Percentiles rank a stretch among this genome's conserved stretches.
These are phyloP conservation scores for Pseudolycoriella hygida DNA, from an alignment of 2,888 invertebrate genomes.

Conservation along the genomic window DNA sequence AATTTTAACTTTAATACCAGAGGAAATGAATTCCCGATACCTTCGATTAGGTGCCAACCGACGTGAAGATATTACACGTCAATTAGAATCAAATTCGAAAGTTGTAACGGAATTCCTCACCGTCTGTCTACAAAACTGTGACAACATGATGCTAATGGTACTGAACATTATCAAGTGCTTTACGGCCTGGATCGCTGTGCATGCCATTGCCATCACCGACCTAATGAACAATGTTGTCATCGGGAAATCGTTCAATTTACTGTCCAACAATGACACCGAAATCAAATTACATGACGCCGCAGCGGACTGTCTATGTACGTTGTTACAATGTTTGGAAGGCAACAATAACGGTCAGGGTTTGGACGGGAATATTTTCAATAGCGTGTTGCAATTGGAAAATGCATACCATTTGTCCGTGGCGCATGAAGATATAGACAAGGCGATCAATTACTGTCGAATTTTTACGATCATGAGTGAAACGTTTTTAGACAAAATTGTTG, in stretches of 20 bases:
- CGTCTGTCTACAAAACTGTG: slow-evolving; percentile 48
- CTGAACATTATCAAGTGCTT: slow-evolving; percentile 68
- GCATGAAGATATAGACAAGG: slow-evolving; percentile 85
- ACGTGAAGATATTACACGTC: slow-evolving; percentile 63
- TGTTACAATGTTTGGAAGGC: slow-evolving; percentile 67
- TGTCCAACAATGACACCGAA: slow-evolving; percentile 40
- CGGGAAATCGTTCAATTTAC: slow-evolving; percentile 50
- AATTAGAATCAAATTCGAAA: slow-evolving; percentile 57
- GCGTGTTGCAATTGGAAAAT: slow-evolving; percentile 60
- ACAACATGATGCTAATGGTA: slow-evolving; percentile 42
- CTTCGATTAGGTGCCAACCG: slow-evolving; percentile 81
- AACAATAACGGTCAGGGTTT: slow-evolving; percentile 54
- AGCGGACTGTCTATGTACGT: slow-evolving; percentile 74
- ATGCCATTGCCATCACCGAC: slow-evolving; percentile 57
- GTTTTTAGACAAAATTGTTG: slow-evolving; percentile 67
- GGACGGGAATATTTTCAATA: slow-evolving; percentile 65
- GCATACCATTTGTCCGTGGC: slow-evolving; percentile 84
- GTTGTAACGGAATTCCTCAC: slow-evolving; percentile 65
- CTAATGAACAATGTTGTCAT: slow-evolving; percentile 57
- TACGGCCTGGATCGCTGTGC: slow-evolving; percentile 79
- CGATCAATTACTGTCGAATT: slow-evolving; percentile 81
- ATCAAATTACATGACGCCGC: slow-evolving; percentile 71
- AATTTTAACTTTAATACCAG: slow-evolving; percentile 84
- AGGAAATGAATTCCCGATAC: slow-evolving; percentile 75
- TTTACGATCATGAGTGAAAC: slow-evolving; percentile 91